These are phyloP conservation scores for Pagrus major DNA, from an alignment of 2,113 vertebrate species.

Conservation along the genomic window DNA sequence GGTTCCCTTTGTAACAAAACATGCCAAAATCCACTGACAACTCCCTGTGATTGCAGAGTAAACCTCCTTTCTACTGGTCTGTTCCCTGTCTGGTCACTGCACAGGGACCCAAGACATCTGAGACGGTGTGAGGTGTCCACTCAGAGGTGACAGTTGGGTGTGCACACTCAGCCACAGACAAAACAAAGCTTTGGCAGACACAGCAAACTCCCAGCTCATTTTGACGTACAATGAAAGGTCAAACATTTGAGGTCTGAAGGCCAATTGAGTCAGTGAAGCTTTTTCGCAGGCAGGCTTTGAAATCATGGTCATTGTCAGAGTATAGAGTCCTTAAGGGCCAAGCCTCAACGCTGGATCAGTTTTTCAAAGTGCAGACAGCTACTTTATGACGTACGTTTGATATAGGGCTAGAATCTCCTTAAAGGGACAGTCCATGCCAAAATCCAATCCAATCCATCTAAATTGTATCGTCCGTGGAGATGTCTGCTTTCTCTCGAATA, in stretches of 20 bases:
- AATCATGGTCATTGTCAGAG: conserved; percentile 35
- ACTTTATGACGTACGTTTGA: conserved; percentile 32
- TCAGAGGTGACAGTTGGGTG: conserved; percentile 66
- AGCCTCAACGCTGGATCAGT: conserved; percentile 2
- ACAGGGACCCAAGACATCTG: conserved; percentile 45
- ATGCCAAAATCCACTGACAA: conserved; percentile 35
- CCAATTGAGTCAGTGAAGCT: conserved; percentile 43
- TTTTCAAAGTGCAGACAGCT: conserved; percentile 43
- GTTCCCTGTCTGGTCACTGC: conserved; percentile 28
- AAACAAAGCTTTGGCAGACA: conserved; percentile 72
- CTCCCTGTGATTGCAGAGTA: conserved; percentile 49
- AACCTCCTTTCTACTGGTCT: conserved; percentile 35
- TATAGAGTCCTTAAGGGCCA: conserved; percentile 27
- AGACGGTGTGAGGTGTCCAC: conserved; percentile 53
- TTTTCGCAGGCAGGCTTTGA: conserved; percentile 27
- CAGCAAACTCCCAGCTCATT: conserved; percentile 53
- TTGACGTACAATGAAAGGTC: conserved; percentile 51
- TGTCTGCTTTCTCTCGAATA: too few relatives aligned
- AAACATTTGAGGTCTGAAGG: conserved; percentile 49
- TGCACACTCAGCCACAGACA: conserved; percentile 70
- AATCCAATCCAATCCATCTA: too few relatives aligned
- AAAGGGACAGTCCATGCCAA: too few relatives aligned
- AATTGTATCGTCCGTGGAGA: too few relatives aligned
- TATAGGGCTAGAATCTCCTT: conserved; percentile 7
- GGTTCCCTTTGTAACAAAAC: conserved; percentile 51